Evolutionary conservation across 1,140 invertebrate species (phyloP).

Genomic region (Procambarus clarkii): DNA sequence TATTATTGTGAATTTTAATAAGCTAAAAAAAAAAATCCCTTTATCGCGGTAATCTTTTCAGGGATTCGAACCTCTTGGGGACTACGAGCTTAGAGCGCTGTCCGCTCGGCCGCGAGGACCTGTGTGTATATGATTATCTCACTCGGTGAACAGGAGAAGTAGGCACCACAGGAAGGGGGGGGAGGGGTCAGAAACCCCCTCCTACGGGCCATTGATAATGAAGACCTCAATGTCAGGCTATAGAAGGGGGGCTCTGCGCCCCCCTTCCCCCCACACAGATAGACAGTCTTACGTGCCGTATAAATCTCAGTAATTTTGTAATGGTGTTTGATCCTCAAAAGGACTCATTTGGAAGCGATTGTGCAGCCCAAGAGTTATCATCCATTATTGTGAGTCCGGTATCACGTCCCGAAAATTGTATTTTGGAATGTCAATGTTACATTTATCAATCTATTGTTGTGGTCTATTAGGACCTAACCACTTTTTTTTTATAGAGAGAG

Average conservation of each 20-base stretch:
- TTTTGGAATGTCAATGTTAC: conserved; percentile 55
- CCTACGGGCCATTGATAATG: conserved; percentile 25
- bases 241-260: not conserved
- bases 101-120: no score
- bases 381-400: conserved; percentile 41
- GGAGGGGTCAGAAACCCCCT: conserved; percentile 12
- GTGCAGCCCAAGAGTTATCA: conserved; percentile 30
- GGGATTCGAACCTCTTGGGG: no score
- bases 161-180: no score
- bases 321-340: conserved; percentile 51
- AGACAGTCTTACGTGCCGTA: conserved; percentile 46
- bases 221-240: conserved; percentile 2
- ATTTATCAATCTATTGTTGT: conserved; percentile 70
- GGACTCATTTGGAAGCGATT: conserved; percentile 49
- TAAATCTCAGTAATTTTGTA: conserved; percentile 60
- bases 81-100: no score
- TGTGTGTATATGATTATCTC: no score
- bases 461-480: conserved; percentile 67
- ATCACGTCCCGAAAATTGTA: not conserved
- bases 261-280: conserved; percentile 25
- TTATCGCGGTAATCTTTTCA: no score
- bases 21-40: no score
- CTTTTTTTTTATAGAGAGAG: conserved; percentile 68
- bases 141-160: no score
- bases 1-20: no score